Conservation (phyloP, 2,888 invertebrate genomes). For the Salticus scenicus region DNA sequence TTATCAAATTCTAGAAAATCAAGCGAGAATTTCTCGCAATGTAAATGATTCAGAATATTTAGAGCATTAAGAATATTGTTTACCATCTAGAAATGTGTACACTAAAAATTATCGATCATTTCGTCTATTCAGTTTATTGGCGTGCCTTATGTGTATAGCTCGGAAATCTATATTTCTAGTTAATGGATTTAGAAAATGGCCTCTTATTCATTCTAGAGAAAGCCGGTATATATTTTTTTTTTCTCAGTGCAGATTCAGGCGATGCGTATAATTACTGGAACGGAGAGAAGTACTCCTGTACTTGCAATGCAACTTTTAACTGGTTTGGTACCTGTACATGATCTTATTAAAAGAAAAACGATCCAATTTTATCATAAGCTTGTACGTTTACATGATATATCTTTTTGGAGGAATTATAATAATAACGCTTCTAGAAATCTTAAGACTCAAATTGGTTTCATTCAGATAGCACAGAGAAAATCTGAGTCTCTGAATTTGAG, state of each 20-base stretch:
- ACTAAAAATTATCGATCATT: too few species aligned
- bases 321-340: not conserved
- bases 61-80: too few species aligned
- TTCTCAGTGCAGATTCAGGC: not conserved
- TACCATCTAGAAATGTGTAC: too few species aligned
- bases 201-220: too few species aligned
- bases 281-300: not conserved
- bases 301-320: not conserved
- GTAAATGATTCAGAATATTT: too few species aligned
- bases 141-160: too few species aligned
- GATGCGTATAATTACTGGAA: not conserved
- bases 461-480: not conserved
- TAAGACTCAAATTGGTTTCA: slow-evolving; percentile 6
- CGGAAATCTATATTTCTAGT: too few species aligned
- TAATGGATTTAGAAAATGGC: too few species aligned
- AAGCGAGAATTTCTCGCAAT: too few species aligned
- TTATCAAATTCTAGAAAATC: too few species aligned
- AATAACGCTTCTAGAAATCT: not conserved
- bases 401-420: not conserved
- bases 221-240: too few species aligned
- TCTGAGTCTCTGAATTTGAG: not conserved
- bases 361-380: not conserved
- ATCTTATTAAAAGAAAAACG: not conserved
- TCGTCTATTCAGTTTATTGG: too few species aligned
- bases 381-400: not conserved